Conservation (phyloP, 2,113 vertebrate genomes). For the Syrrhaptes paradoxus region DNA sequence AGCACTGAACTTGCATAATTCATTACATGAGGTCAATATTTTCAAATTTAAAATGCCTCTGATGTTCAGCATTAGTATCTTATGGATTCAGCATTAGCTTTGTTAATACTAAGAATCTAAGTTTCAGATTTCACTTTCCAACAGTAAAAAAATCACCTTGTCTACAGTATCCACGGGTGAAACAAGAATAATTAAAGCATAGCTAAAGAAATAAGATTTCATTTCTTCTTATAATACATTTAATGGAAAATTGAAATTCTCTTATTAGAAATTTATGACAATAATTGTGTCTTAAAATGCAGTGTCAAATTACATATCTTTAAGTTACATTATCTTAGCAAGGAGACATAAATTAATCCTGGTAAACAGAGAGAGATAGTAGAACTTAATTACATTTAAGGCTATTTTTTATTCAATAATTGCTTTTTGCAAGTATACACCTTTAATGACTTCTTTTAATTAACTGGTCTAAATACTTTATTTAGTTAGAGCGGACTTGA, state of each 20-base stretch:
- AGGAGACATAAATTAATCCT: neutral
- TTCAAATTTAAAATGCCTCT: neutral
- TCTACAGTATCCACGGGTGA: neutral
- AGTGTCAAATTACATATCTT: neutral
- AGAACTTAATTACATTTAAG: constrained; percentile 32
- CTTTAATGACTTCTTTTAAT: constrained; percentile 36
- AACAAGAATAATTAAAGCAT: neutral
- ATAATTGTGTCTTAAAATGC: neutral
- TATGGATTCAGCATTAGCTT: neutral
- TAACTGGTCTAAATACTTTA: constrained; percentile 12
- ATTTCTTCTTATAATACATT: neutral
- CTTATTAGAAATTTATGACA: neutral
- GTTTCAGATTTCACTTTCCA: neutral
- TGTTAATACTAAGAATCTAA: neutral
- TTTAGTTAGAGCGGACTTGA: neutral
- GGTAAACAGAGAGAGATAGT: neutral
- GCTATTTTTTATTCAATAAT: neutral
- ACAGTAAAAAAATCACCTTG: neutral
- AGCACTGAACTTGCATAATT: neutral
- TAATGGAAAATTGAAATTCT: neutral
- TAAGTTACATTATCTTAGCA: neutral
- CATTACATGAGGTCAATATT: neutral
- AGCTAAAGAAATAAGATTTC: neutral
- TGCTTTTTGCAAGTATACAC: neutral
- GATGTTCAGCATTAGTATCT: neutral